Evolutionary conservation across 2,797 vertebrate species (phyloP).

Genomic region (Caiman crocodilus): DNA sequence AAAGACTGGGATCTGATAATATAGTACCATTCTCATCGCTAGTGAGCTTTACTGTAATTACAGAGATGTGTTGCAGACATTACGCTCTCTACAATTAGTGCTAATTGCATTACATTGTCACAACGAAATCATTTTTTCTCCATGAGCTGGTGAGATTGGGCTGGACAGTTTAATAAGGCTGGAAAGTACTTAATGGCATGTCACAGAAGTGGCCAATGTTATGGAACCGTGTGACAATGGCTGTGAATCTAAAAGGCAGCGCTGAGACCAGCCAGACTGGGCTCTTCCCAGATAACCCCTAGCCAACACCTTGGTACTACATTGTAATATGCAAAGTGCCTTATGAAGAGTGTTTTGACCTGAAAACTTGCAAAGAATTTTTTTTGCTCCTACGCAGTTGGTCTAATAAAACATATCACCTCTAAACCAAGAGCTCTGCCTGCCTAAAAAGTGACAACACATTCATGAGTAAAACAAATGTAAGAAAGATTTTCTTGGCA

Average conservation of each 20-base stretch:
- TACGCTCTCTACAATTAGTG: slow-evolving; percentile 61
- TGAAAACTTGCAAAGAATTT: no score
- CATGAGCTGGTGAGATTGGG: slow-evolving; percentile 58
- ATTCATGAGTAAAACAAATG: not conserved
- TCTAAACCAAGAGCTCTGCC: not conserved
- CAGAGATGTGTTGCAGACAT: slow-evolving; percentile 69
- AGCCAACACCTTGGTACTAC: not conserved
- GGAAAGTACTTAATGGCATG: not conserved
- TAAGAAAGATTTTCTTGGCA: not conserved
- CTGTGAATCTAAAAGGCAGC: not conserved
- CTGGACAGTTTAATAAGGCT: slow-evolving; percentile 61
- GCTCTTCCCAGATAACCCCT: not conserved
- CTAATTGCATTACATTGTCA: slow-evolving; percentile 76
- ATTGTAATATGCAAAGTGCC: no score
- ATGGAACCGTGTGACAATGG: accelerated
- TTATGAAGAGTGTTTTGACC: no score
- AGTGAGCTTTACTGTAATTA: slow-evolving; percentile 71
- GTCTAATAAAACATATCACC: no score
- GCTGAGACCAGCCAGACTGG: not conserved
- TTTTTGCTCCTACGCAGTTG: no score
- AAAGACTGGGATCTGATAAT: slow-evolving; percentile 56
- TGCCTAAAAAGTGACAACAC: not conserved
- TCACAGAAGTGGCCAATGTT: not conserved
- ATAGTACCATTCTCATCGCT: slow-evolving; percentile 50
- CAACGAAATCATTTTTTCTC: slow-evolving; percentile 72